phyloP scores from a whole-genome alignment of 2,113 vertebrate species.

The Lamprotornis superbus region DNA sequence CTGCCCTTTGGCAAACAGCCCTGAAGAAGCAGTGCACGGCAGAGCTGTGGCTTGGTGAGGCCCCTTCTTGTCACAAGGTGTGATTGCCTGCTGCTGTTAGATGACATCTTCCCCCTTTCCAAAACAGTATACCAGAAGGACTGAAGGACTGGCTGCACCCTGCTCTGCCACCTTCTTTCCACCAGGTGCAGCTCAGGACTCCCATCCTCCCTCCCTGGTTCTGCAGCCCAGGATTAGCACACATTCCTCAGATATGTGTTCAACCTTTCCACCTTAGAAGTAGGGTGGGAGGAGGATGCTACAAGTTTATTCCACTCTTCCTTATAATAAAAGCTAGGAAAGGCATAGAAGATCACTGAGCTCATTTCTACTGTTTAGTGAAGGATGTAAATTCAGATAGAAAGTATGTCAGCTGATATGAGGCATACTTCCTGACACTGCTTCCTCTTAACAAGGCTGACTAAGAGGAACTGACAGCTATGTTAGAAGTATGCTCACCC shows the following conservation, averaged over 20 bases:
- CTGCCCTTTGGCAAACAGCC: background rate
- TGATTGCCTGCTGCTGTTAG: background rate
- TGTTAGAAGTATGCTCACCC: background rate
- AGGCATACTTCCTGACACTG: background rate
- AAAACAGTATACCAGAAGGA: background rate
- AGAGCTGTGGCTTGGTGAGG: background rate
- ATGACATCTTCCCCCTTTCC: background rate
- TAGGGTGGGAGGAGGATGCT: background rate
- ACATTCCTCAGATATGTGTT: background rate
- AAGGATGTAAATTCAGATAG: background rate
- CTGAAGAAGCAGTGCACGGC: background rate
- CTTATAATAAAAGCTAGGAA: background rate
- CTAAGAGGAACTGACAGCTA: background rate
- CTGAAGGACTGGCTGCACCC: background rate
- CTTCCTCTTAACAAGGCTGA: background rate
- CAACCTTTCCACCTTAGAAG: background rate
- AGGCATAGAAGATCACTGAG: background rate
- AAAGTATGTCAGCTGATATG: background rate
- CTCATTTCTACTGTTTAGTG: background rate
- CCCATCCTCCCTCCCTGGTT: background rate
- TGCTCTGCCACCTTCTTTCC: background rate
- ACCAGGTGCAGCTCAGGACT: background rate
- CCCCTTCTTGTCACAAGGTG: rapidly evolving
- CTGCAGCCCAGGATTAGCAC: background rate
- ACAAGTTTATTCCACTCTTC: background rate